Evolutionary conservation across 2,888 invertebrate genomes (phyloP).

Genomic region (Hirtodrosophila trivittata): DNA sequence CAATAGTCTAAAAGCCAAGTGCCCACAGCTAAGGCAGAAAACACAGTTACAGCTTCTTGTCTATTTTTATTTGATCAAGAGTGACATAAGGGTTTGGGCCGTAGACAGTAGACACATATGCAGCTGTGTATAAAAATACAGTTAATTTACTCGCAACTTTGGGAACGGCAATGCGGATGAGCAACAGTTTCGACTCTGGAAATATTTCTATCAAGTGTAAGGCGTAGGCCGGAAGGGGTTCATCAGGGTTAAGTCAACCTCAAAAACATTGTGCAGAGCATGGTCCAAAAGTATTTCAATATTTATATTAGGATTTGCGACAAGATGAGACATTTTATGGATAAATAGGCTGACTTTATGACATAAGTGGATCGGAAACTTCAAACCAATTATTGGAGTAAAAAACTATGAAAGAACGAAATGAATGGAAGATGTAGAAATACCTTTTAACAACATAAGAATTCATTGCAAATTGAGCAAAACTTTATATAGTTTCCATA

Average conservation of each 20-base stretch:
- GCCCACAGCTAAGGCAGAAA: constrained; percentile 1
- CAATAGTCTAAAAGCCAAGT: constrained; percentile 4
- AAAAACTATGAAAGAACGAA: too few species aligned
- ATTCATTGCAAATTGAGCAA: too few species aligned
- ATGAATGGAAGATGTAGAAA: too few species aligned
- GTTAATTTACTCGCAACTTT: neutral
- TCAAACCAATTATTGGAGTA: too few species aligned
- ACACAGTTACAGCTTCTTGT: constrained; percentile 69
- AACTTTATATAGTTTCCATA: too few species aligned
- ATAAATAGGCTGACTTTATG: too few species aligned
- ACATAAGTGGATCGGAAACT: too few species aligned
- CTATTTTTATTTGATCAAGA: constrained; percentile 70
- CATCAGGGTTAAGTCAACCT: constrained; percentile 29
- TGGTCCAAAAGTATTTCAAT: too few species aligned
- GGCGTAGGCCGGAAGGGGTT: constrained; percentile 15
- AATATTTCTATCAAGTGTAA: constrained; percentile 1
- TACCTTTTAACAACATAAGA: too few species aligned
- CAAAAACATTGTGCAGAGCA: too few species aligned
- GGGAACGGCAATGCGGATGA: constrained; percentile 29
- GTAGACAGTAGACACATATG: constrained; percentile 42
- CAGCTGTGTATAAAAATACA: constrained; percentile 44
- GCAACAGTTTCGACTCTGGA: constrained; percentile 21
- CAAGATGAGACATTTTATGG: too few species aligned
- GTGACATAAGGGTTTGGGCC: constrained; percentile 38
- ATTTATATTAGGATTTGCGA: too few species aligned